phyloP scores from a whole-genome alignment of 2,888 invertebrate species.

The Parnassius mnemosyne region DNA sequence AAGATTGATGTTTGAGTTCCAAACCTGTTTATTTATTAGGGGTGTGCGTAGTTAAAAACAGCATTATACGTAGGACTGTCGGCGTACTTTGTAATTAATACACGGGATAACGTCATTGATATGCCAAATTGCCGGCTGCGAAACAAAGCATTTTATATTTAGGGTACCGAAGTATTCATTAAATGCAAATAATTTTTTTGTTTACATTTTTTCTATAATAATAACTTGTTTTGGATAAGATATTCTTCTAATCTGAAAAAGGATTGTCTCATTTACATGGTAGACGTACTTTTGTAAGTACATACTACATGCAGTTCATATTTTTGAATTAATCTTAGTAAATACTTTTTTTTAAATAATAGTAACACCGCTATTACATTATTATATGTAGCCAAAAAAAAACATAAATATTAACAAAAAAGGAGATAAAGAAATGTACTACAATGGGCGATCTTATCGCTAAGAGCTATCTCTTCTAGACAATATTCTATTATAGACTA shows the following conservation, averaged over 20 bases:
- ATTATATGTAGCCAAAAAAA: too few relatives aligned
- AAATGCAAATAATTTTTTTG: constrained; percentile 3
- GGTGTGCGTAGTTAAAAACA: constrained; percentile 64
- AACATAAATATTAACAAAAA: too few relatives aligned
- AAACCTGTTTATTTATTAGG: constrained; percentile 44
- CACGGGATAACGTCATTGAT: constrained; percentile 70
- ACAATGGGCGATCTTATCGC: too few relatives aligned
- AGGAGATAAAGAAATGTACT: too few relatives aligned
- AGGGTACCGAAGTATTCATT: constrained; percentile 8
- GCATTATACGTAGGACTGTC: constrained; percentile 59
- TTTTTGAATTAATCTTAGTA: too few relatives aligned
- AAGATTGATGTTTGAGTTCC: constrained; percentile 37
- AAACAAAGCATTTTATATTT: constrained; percentile 33
- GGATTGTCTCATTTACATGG: too few relatives aligned
- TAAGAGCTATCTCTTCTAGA: too few relatives aligned
- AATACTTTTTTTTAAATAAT: too few relatives aligned
- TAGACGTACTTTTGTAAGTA: too few relatives aligned
- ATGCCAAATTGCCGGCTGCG: constrained; percentile 65
- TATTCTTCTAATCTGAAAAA: neutral
- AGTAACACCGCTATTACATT: too few relatives aligned
- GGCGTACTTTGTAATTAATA: constrained; percentile 75
- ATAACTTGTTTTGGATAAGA: neutral
- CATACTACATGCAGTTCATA: too few relatives aligned
- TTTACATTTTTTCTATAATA: neutral
- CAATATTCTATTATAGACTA: too few relatives aligned